Evolutionary conservation across 2,888 invertebrate species (phyloP).

Genomic region (Machimus atricapillus): DNA sequence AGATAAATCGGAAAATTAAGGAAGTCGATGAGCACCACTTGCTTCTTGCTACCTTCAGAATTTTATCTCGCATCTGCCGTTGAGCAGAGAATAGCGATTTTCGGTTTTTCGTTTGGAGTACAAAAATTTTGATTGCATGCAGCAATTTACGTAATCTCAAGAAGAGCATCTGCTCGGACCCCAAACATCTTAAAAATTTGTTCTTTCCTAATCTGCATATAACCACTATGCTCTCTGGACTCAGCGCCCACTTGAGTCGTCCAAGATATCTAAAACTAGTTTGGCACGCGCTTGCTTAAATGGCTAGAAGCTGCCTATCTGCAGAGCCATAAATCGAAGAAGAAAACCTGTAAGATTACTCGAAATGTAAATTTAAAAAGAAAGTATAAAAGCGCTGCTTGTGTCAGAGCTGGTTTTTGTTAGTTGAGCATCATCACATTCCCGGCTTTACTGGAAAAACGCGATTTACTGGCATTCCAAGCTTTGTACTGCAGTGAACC

Average conservation of each 20-base stretch:
- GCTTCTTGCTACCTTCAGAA: background rate
- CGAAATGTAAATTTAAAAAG: background rate
- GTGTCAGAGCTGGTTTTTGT: background rate
- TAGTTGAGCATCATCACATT: background rate
- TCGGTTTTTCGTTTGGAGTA: background rate
- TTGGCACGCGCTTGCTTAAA: background rate
- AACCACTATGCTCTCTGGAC: background rate
- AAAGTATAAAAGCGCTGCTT: background rate
- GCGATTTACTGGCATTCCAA: background rate
- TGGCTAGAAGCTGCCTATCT: background rate
- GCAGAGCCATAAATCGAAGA: background rate
- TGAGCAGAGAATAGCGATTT: background rate
- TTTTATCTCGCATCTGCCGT: background rate
- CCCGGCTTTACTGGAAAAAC: background rate
- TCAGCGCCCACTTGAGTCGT: background rate
- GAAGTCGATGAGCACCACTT: slow-evolving; percentile 36
- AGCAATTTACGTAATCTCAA: background rate
- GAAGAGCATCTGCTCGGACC: background rate
- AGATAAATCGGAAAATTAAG: slow-evolving; percentile 38
- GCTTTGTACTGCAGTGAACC: background rate
- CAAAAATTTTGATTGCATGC: background rate
- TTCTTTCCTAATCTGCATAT: background rate
- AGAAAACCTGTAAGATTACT: background rate
- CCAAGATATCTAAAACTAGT: background rate
- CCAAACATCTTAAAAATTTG: background rate